phyloP scores from a whole-genome alignment of 2,888 invertebrate species.

The Crossocerus cetratus region DNA sequence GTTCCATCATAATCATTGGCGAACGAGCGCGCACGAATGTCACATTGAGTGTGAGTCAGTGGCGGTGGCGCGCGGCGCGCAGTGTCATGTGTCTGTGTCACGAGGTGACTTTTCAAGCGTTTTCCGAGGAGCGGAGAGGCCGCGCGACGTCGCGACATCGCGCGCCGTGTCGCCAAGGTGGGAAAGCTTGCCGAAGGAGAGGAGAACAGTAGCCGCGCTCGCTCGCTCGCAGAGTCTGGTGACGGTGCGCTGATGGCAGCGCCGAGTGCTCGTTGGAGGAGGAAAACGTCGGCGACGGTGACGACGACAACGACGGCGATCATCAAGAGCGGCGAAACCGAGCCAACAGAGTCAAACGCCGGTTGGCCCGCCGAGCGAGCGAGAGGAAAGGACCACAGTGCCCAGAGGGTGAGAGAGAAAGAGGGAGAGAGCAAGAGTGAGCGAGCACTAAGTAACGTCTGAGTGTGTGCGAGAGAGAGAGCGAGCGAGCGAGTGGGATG shows the following conservation, averaged over 20 bases:
- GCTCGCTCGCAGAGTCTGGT: neutral
- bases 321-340: neutral
- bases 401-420: slow-evolving; percentile 9
- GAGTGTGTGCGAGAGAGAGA: slow-evolving; percentile 15
- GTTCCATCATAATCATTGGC: too few species aligned
- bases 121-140: slow-evolving; percentile 41
- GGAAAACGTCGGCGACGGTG: neutral
- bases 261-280: too few species aligned
- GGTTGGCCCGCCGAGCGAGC: too few species aligned
- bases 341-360: too few species aligned
- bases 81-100: too few species aligned
- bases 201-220: slow-evolving; percentile 6
- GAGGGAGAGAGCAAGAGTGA: slow-evolving; percentile 5
- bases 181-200: neutral
- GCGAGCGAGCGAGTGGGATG: neutral
- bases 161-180: neutral
- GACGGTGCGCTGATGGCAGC: neutral
- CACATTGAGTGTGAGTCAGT: too few species aligned
- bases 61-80: too few species aligned
- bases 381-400: neutral
- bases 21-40: too few species aligned
- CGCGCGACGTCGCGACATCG: too few species aligned
- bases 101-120: slow-evolving; percentile 17
- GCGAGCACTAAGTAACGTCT: slow-evolving; percentile 20
- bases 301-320: neutral